Percentiles rank a stretch among this genome's conserved stretches.
Conservation (phyloP, 2,113 vertebrate genomes). For the Trogon surrucura region DNA sequence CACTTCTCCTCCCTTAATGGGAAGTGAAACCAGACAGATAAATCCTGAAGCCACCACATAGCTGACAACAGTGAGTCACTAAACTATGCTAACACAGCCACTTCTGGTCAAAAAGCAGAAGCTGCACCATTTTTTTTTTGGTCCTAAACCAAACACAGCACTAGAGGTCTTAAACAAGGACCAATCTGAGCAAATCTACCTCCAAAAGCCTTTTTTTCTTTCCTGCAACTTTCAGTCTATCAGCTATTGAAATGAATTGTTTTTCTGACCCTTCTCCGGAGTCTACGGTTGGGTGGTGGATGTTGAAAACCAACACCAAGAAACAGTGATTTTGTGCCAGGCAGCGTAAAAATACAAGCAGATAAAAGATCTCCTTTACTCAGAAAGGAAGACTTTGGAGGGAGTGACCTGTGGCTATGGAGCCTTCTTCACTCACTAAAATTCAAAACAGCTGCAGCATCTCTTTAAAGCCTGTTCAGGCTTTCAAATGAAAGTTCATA, state of each 20-base stretch:
- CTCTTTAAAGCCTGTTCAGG: neutral
- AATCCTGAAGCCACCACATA: neutral
- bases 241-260: neutral
- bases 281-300: neutral
- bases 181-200: neutral
- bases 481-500: neutral
- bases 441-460: neutral
- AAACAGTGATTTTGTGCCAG: neutral
- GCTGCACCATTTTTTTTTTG: neutral
- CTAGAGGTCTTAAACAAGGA: neutral
- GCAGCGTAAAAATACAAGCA: neutral
- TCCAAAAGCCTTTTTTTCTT: neutral
- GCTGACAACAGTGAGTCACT: fast-evolving
- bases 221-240: neutral
- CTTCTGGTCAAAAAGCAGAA: neutral
- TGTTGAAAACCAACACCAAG: neutral
- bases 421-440: neutral
- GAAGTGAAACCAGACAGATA: conserved; percentile 30
- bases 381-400: neutral
- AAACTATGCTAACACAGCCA: neutral
- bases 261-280: neutral
- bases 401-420: neutral
- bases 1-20: neutral
- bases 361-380: neutral
- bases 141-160: neutral